Evolutionary conservation across 1,140 invertebrate species (phyloP).

Genomic region (Drosophila varians): DNA sequence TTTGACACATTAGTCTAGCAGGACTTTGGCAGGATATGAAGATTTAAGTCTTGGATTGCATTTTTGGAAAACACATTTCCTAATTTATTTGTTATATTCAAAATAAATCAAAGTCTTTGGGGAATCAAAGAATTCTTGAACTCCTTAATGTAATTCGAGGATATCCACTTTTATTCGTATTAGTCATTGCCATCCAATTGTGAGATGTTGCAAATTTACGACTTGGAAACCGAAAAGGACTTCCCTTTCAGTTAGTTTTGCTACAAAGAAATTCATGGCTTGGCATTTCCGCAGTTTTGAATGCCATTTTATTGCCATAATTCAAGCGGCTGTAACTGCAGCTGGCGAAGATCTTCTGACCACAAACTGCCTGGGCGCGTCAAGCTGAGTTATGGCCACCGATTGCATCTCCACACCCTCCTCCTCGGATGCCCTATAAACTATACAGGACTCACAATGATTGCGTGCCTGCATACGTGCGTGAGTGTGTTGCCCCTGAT

Average conservation of each 20-base stretch:
- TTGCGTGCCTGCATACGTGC: slow-evolving; percentile 41
- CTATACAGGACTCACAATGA: slow-evolving; percentile 12
- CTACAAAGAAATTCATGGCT: slow-evolving; percentile 33
- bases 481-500: slow-evolving; percentile 50
- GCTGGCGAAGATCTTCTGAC: slow-evolving; percentile 14
- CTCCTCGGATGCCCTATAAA: background rate
- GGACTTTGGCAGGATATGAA: slow-evolving; percentile 1
- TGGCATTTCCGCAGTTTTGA: slow-evolving; percentile 48
- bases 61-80: too few relatives aligned
- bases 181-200: slow-evolving; percentile 5
- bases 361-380: slow-evolving; percentile 27
- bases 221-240: slow-evolving; percentile 17
- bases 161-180: background rate
- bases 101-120: background rate
- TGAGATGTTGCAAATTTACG: slow-evolving; percentile 6
- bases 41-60: background rate
- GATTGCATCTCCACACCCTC: slow-evolving; percentile 22
- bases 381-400: slow-evolving; percentile 39
- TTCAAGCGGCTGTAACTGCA: slow-evolving; percentile 29
- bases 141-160: background rate
- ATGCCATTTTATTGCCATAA: slow-evolving; percentile 55
- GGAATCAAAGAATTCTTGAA: background rate
- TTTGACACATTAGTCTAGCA: slow-evolving; percentile 26
- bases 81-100: background rate
- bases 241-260: background rate